Conservation (phyloP, 2,797 vertebrate species). For the Coregonus suidteri region DNA sequence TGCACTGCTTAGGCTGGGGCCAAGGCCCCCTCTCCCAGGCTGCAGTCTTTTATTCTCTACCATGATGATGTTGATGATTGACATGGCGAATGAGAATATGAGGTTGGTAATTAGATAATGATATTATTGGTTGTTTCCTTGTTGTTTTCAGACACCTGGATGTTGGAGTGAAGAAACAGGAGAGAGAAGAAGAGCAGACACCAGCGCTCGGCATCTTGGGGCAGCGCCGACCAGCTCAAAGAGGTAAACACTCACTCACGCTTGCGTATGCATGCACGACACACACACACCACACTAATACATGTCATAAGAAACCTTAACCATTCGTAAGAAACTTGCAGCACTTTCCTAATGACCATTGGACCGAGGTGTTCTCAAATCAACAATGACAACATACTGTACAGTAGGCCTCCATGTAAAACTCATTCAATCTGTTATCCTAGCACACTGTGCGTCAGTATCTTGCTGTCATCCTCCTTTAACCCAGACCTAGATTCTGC, state of each 20-base stretch:
- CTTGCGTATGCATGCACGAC: not conserved
- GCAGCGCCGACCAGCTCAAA: conserved; percentile 88
- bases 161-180: conserved; percentile 85
- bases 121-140: conserved; percentile 6
- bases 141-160: conserved; percentile 82
- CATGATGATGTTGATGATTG: not conserved
- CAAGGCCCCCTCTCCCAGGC: no score
- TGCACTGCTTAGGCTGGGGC: not conserved
- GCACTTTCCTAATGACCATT: not conserved
- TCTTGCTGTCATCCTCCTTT: not conserved
- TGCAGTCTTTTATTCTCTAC: not conserved
- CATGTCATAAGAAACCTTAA: not conserved
- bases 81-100: not conserved
- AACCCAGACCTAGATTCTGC: not conserved
- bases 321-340: not conserved
- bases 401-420: not conserved
- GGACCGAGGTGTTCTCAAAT: not conserved
- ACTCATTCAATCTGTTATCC: not conserved
- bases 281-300: not conserved
- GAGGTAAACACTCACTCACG: conserved; percentile 73
- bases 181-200: conserved; percentile 80
- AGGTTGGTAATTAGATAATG: not conserved
- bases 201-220: conserved; percentile 89
- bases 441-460: not conserved
- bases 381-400: not conserved